A percentile compares a stretch with the other conserved stretches of the same genome.
Conservation (phyloP, 2,888 invertebrate genomes). For the Aphelenchoides bicaudatus region DNA sequence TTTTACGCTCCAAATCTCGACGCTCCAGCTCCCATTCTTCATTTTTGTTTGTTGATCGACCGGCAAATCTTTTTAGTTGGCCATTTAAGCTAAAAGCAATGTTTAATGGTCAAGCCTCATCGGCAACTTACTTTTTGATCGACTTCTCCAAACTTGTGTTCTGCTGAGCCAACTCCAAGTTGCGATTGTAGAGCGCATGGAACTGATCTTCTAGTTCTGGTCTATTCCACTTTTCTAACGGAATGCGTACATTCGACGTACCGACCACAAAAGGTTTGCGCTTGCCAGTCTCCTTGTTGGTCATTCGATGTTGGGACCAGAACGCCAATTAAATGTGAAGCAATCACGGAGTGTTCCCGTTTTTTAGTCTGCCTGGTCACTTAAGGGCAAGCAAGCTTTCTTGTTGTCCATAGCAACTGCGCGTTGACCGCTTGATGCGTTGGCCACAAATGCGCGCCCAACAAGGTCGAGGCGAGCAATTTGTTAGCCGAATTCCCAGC, state of each 20-base stretch:
- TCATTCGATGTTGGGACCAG: too few species aligned
- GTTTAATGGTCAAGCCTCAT: background rate
- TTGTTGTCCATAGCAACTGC: too few species aligned
- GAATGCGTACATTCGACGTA: conserved; percentile 30
- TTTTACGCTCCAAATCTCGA: conserved; percentile 30
- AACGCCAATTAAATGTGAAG: too few species aligned
- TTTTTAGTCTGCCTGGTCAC: too few species aligned
- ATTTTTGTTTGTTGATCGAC: background rate
- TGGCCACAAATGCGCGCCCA: too few species aligned
- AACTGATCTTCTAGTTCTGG: conserved; percentile 53
- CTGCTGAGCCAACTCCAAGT: conserved; percentile 38
- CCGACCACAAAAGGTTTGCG: conserved; percentile 3
- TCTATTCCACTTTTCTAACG: conserved; percentile 54
- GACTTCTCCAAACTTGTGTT: conserved; percentile 45
- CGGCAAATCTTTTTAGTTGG: conserved; percentile 30
- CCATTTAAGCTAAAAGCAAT: conserved; percentile 40
- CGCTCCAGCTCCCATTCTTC: conserved; percentile 19
- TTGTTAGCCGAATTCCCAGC: too few species aligned
- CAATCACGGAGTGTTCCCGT: too few species aligned
- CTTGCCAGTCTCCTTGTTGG: background rate
- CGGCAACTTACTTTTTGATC: conserved; percentile 35
- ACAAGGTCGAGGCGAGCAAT: too few species aligned
- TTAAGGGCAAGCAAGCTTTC: too few species aligned
- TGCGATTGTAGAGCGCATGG: conserved; percentile 38
- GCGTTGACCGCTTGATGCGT: too few species aligned